Base-by-base conservation (phyloP, 2,113 vertebrate genomes). In the Oryzias woworae region DNA sequence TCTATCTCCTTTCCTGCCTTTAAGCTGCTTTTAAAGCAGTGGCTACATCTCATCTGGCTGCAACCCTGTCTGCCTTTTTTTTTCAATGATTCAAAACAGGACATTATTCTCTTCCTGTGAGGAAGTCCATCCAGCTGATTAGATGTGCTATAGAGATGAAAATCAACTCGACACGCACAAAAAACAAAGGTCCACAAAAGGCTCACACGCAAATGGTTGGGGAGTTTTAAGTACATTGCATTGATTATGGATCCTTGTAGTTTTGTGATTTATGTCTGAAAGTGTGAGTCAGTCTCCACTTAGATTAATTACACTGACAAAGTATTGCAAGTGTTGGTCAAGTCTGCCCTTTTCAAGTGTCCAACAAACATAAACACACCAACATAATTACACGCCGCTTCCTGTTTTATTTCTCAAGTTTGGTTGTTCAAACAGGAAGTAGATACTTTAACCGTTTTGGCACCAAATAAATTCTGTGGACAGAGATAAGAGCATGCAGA, bases 21-120 rank as follows among this genome's bases (percentile, higher is more conserved):
- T 45, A 1, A 57, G 20, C 18, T 44, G 45, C 5, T 57, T 28
- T 12, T 20, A 42, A 59, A 57, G 51, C 28, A 17, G 64, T 41
- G 14, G 1, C 36, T 54, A 42, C 24, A 13, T 26, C 17, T 61
- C 12, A 23, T 46, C 7, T 8, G 63, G 64, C 64, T 52, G 59
- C 43, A 15, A 58, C 63, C 18, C 42, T 14, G 13, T 79, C 66
- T 62, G 18, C 70, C 56, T 77, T 36, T 75, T 50, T 81, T 77
- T 65, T 79, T 51, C 54, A 61, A 36, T 36, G 54, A 80, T 80
- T 75, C 55, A 75, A 83, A 87, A 87, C 81, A 84, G 83, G 71
- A 85, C 61, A 54, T 70, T 31, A 60, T 78, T 49, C 52, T 71
- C 53, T 68, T 85, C 73, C 79, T 71, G 58, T 14, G 59, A 75